Conservation (phyloP, 2,888 invertebrate genomes). For the Adineta ricciae region DNA sequence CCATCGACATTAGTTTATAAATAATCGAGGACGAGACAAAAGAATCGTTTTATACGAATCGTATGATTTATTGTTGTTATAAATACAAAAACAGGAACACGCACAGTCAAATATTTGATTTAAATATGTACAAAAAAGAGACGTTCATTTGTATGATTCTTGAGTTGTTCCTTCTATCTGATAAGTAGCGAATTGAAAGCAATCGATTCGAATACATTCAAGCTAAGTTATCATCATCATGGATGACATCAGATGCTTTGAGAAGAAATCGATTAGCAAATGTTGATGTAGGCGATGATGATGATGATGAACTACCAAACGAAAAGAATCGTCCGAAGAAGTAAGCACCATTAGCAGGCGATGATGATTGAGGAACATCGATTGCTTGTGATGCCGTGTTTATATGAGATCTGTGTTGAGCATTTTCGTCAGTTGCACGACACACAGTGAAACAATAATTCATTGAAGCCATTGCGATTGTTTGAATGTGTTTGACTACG, state of each 20-base stretch:
- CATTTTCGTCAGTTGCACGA: neutral
- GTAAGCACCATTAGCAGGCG: neutral
- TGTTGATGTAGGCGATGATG: neutral
- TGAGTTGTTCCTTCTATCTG: neutral
- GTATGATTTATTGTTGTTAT: neutral
- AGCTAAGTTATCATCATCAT: neutral
- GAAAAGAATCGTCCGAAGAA: neutral
- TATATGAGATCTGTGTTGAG: neutral
- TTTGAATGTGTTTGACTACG: neutral
- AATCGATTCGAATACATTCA: no score
- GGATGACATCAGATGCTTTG: neutral
- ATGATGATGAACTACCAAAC: neutral
- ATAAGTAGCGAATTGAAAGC: neutral
- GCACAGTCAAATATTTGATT: neutral
- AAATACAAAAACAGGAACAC: neutral
- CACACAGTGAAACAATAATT: neutral
- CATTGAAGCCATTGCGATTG: neutral
- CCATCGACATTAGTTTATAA: no score
- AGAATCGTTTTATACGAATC: neutral
- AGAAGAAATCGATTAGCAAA: neutral
- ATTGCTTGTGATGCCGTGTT: neutral
- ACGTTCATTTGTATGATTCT: neutral
- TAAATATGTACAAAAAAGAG: neutral
- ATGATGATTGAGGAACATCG: neutral
- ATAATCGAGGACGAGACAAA: neutral